phyloP scores from a whole-genome alignment of 2,113 vertebrate species.

The Sapajus apella region DNA sequence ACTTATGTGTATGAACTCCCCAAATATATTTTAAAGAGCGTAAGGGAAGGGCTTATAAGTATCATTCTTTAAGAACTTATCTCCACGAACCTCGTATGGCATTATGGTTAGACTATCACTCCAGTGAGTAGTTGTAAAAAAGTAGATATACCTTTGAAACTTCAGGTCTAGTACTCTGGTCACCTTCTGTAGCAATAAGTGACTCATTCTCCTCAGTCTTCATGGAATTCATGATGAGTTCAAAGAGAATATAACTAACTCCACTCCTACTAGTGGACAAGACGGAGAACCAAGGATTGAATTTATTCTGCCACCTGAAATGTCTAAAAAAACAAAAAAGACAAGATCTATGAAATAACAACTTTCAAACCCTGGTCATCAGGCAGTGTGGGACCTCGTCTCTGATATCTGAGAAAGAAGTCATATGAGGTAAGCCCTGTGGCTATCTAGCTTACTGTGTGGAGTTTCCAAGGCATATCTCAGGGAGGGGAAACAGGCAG shows the following conservation, averaged over 20 bases:
- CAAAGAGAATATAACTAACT: not conserved
- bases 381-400: not conserved
- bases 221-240: not conserved
- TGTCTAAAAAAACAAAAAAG: not conserved
- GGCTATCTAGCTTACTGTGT: not conserved
- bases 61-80: not conserved
- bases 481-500: not conserved
- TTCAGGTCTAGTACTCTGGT: not conserved
- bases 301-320: not conserved
- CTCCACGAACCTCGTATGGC: not conserved
- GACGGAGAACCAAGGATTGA: not conserved
- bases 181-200: not conserved
- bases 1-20: not conserved
- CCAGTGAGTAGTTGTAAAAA: not conserved
- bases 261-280: not conserved
- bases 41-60: not conserved
- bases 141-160: not conserved
- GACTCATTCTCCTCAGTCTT: not conserved
- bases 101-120: not conserved
- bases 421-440: not conserved
- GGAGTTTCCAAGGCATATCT: not conserved
- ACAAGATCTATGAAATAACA: not conserved
- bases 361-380: not conserved
- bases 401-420: not conserved
- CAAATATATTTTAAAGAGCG: not conserved